A percentile compares a stretch with the other conserved stretches of the same genome.
Evolutionary conservation across 2,113 vertebrate genomes (phyloP).

Genomic region (Regulus satrapa): DNA sequence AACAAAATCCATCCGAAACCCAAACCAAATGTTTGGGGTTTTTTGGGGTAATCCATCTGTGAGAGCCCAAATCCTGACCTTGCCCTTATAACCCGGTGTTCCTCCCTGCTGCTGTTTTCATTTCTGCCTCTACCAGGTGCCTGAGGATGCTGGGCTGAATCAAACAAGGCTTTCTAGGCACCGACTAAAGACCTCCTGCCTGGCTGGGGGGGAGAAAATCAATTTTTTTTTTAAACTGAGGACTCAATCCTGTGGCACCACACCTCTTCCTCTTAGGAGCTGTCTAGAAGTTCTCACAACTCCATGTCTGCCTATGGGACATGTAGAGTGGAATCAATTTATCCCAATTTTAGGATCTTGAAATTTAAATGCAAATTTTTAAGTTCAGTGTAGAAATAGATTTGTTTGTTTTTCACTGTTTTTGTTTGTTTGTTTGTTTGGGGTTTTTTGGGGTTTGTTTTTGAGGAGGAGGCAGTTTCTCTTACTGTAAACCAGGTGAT

Average conservation of each 20-base stretch:
- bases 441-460: too few species aligned
- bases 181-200: neutral
- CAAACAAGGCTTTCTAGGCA: neutral
- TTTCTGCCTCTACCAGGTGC: neutral
- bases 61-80: neutral
- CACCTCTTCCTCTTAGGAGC: neutral
- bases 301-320: neutral
- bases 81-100: accelerated
- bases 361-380: neutral
- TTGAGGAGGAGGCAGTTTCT: neutral
- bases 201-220: neutral
- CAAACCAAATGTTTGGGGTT: too few species aligned
- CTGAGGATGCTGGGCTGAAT: neutral
- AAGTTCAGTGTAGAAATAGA: neutral
- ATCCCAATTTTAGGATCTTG: neutral
- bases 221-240: neutral
- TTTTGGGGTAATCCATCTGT: too few species aligned
- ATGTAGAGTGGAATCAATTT: neutral
- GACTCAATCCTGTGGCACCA: neutral
- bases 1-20: neutral
- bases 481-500: neutral
- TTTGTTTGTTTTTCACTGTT: neutral
- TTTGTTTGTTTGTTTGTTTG: too few species aligned
- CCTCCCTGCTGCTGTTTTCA: neutral
- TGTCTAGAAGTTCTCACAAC: neutral